Conservation (phyloP, 2,888 invertebrate genomes). For the Diloba caeruleocephala region DNA sequence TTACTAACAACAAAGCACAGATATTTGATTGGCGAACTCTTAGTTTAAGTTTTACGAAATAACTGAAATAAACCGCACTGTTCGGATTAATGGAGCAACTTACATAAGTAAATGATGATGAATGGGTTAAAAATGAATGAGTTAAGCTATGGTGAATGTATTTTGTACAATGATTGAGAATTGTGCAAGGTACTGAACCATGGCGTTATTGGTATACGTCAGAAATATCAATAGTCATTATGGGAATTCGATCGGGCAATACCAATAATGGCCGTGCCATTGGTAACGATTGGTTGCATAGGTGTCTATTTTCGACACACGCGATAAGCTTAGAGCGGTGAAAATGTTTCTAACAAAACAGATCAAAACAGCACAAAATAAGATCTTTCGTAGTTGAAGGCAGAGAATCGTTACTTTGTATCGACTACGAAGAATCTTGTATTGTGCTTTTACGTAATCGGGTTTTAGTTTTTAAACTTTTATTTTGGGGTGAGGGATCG, state of each 20-base stretch:
- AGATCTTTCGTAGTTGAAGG: too few relatives aligned
- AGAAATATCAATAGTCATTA: constrained; percentile 47
- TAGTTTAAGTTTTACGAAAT: constrained; percentile 26
- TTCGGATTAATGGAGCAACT: constrained; percentile 26
- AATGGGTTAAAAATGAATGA: constrained; percentile 41
- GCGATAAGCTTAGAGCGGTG: constrained; percentile 14
- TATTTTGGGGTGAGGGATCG: too few relatives aligned
- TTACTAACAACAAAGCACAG: constrained; percentile 18
- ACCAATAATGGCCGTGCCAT: constrained; percentile 28
- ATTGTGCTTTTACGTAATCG: too few relatives aligned
- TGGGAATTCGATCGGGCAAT: constrained; percentile 48
- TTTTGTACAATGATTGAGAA: constrained; percentile 4
- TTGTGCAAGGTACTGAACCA: constrained; percentile 26
- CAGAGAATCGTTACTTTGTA: too few relatives aligned
- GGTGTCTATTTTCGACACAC: constrained; percentile 12
- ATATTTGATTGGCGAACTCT: constrained; percentile 21
- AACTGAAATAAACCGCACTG: constrained; percentile 18
- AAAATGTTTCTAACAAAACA: not conserved
- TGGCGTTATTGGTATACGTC: constrained; percentile 20
- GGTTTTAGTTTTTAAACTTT: too few relatives aligned
- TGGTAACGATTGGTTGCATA: constrained; percentile 24
- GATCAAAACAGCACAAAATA: too few relatives aligned
- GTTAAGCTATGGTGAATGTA: constrained; percentile 19
- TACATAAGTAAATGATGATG: constrained; percentile 46
- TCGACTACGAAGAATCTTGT: too few relatives aligned